Base-by-base conservation (phyloP, 2,113 vertebrate genomes). In the Eulemur rufifrons region DNA sequence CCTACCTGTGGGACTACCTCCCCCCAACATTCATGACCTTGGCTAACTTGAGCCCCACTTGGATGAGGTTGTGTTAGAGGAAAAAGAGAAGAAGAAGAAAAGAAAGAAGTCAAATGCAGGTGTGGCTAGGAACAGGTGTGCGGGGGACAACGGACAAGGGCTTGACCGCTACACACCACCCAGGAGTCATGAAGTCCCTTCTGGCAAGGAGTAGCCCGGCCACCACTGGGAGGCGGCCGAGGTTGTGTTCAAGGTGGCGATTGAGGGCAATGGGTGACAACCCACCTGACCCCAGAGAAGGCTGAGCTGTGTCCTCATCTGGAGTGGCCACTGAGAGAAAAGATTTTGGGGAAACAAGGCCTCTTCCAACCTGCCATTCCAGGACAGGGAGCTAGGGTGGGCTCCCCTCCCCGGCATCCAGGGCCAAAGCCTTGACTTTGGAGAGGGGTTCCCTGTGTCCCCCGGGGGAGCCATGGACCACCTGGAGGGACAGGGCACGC, bases 151-250 rank as follows among this genome's bases (percentile, higher is more conserved):
- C 6, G 37, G 11, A 8, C 68, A 5, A 45, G 39, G 20, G 4
- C 17, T 18, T 27, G 8, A 4, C 6, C 9, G 2, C 18, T 5
- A 14, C 8, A 6, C 1, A 3, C 29, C 2, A 1, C 2, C 21
- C 14, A 0, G 20, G 61, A 54, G 39, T 34, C 17, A 0, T 6
- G 2, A 14, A 37, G 29, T 74, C 27, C 17, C 3, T 8, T 17
- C 27, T 2, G 2, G 18, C 42, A 61, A 52, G 45, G 3, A 23
- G 52, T 25, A 6, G 63, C 10, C 8, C 2, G n/a, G 11, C 47
- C 17, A 18, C 80, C 73, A 1, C 47, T 8, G 8, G 84, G 56
- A 86, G 84, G 63, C 78, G 84, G 66, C 78, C 32, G 0, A 74
- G 69, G 61, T 85, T 64, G 73, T 23, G 13, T 37, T 71, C 63